Conservation (phyloP, 2,888 invertebrate species). For the Cryptosula pallasiana region DNA sequence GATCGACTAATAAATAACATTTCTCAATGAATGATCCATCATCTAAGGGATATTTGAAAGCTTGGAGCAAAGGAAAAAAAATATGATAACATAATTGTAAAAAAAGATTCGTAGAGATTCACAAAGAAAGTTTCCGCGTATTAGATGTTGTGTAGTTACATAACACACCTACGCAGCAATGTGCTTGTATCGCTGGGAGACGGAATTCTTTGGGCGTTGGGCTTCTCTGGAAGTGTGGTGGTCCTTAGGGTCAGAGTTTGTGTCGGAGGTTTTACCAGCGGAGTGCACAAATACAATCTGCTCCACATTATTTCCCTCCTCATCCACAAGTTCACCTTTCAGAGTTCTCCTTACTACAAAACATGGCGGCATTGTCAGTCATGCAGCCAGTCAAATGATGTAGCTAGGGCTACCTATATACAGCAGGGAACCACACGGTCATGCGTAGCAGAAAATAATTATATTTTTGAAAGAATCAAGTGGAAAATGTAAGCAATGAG, state of each 20-base stretch:
- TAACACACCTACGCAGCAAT: neutral
- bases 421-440: neutral
- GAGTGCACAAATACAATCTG: neutral
- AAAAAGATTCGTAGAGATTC: too few relatives aligned
- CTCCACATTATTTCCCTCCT: constrained; percentile 61
- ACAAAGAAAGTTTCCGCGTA: too few relatives aligned
- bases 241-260: neutral
- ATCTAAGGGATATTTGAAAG: neutral
- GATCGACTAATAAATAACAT: too few relatives aligned
- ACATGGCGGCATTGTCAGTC: constrained; percentile 25
- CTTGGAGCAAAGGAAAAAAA: neutral
- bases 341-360: constrained; percentile 73
- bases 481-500: too few relatives aligned
- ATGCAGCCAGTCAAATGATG: neutral
- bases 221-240: too few relatives aligned
- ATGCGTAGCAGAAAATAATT: too few relatives aligned
- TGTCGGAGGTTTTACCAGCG: neutral
- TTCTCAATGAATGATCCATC: too few relatives aligned
- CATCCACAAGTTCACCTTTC: constrained; percentile 73
- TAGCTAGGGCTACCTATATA: neutral
- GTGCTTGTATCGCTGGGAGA: neutral
- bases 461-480: too few relatives aligned
- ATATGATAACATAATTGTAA: too few relatives aligned
- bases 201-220: neutral
- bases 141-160: too few relatives aligned